A percentile compares a stretch with the other conserved stretches of the same genome.
Evolutionary conservation across 2,888 invertebrate genomes (phyloP).

Genomic region (Drosophila stalkeri): DNA sequence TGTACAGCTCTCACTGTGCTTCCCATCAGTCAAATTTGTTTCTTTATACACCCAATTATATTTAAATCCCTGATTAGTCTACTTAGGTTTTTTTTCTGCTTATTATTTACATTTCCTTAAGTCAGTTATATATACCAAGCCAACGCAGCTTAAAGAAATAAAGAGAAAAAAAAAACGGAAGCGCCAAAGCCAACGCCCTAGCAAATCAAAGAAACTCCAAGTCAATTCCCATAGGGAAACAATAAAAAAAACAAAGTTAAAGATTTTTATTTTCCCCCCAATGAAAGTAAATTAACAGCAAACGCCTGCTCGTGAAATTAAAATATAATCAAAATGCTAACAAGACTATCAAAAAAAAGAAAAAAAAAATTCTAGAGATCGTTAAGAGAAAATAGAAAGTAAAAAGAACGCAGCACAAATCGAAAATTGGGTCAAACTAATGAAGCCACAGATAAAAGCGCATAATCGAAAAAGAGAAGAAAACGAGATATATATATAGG

Average conservation of each 20-base stretch:
- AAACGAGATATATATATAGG: background rate
- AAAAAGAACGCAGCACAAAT: slow-evolving; percentile 56
- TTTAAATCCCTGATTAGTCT: slow-evolving; percentile 30
- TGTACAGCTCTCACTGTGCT: background rate
- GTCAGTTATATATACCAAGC: slow-evolving; percentile 10
- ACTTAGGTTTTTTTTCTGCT: slow-evolving; percentile 27
- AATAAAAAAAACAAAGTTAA: slow-evolving; percentile 31
- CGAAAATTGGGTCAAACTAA: slow-evolving; percentile 74
- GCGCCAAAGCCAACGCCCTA: slow-evolving; percentile 48
- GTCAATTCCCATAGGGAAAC: slow-evolving; percentile 47
- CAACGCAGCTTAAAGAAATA: background rate
- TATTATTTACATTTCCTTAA: slow-evolving; percentile 4
- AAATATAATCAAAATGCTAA: slow-evolving; percentile 47
- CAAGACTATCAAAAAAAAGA: slow-evolving; percentile 42
- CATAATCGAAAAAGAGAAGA: slow-evolving; percentile 48
- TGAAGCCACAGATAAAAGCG: slow-evolving; percentile 70
- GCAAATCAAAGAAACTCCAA: slow-evolving; percentile 29
- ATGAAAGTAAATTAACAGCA: slow-evolving; percentile 70
- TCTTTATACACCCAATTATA: background rate
- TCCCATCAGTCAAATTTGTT: background rate
- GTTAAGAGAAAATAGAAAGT: slow-evolving; percentile 74
- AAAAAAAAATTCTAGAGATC: slow-evolving; percentile 53
- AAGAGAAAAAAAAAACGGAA: slow-evolving; percentile 54
- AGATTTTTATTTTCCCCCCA: slow-evolving; percentile 29
- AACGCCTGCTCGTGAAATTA: slow-evolving; percentile 37